Evolutionary conservation across 1,140 invertebrate species (phyloP).

Genomic region (Tigriopus japonicus): DNA sequence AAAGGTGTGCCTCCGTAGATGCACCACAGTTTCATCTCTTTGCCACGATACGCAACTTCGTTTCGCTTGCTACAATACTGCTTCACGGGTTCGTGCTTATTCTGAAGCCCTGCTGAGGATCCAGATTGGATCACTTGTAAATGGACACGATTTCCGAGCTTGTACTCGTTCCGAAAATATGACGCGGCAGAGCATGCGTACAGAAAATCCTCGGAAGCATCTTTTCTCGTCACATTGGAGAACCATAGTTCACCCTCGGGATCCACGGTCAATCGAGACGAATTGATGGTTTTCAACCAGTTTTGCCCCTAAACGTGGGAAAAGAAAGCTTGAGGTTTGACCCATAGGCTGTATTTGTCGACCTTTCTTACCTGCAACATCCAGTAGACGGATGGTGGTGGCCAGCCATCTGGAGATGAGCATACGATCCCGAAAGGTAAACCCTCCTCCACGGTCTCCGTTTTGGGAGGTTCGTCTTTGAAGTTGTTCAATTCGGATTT

Average conservation of each 20-base stretch:
- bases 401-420: constrained; percentile 78
- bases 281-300: constrained; percentile 68
- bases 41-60: constrained; percentile 58
- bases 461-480: constrained; percentile 46
- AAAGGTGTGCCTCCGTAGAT: constrained; percentile 66
- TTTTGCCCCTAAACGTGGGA: constrained; percentile 30
- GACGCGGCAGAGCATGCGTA: constrained; percentile 79
- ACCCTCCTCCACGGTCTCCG: constrained; percentile 54
- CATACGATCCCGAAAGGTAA: constrained; percentile 67
- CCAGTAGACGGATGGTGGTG: constrained; percentile 84
- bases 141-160: constrained; percentile 57
- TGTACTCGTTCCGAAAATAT: constrained; percentile 63
- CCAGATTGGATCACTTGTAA: constrained; percentile 56
- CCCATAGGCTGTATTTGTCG: too few species aligned
- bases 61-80: constrained; percentile 72
- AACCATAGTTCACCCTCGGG: constrained; percentile 86
- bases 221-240: constrained; percentile 69
- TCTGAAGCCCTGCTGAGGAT: constrained; percentile 43
- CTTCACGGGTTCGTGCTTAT: constrained; percentile 47
- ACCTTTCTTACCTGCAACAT: constrained; percentile 41
- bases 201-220: constrained; percentile 55
- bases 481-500: constrained; percentile 83
- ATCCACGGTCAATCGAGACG: constrained; percentile 76
- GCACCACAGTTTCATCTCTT: constrained; percentile 60
- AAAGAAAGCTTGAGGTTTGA: background rate